phyloP scores from a whole-genome alignment of 1,140 invertebrate genomes.

The Myzus persicae region DNA sequence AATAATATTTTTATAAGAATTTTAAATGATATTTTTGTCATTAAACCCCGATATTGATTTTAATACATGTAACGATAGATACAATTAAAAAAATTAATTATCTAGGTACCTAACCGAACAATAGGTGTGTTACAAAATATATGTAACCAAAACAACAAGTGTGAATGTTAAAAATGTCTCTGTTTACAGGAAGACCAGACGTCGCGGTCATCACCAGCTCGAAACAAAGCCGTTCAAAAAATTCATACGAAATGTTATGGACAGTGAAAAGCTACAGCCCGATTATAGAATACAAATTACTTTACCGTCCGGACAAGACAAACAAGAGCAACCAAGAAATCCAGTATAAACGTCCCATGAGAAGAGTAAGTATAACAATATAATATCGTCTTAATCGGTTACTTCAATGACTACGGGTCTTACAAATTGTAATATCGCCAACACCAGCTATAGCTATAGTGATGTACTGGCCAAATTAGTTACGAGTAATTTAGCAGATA shows the following conservation, averaged over 20 bases:
- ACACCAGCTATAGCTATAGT: background rate
- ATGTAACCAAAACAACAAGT: background rate
- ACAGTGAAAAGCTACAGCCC: slow-evolving; percentile 69
- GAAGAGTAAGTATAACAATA: slow-evolving; percentile 38
- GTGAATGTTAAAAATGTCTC: background rate
- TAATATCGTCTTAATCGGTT: slow-evolving; percentile 3
- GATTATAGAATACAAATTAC: slow-evolving; percentile 68
- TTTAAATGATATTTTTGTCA: background rate
- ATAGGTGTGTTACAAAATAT: background rate
- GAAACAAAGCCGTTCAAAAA: slow-evolving; percentile 65
- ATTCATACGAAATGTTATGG: slow-evolving; percentile 70
- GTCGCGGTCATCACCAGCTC: slow-evolving; percentile 67
- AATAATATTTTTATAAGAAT: background rate
- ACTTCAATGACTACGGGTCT: background rate
- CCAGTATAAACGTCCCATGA: slow-evolving; percentile 52
- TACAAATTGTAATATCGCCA: background rate
- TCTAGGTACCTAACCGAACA: background rate
- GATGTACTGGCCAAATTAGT: background rate
- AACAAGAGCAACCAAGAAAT: slow-evolving; percentile 63
- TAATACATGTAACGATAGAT: background rate
- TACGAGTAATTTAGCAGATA: background rate
- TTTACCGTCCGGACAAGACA: slow-evolving; percentile 67
- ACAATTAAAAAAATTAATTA: background rate
- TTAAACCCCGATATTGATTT: background rate
- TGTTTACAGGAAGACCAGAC: slow-evolving; percentile 65